phyloP scores from a whole-genome alignment of 2,797 vertebrate species.

The Cossypha dichroa region DNA sequence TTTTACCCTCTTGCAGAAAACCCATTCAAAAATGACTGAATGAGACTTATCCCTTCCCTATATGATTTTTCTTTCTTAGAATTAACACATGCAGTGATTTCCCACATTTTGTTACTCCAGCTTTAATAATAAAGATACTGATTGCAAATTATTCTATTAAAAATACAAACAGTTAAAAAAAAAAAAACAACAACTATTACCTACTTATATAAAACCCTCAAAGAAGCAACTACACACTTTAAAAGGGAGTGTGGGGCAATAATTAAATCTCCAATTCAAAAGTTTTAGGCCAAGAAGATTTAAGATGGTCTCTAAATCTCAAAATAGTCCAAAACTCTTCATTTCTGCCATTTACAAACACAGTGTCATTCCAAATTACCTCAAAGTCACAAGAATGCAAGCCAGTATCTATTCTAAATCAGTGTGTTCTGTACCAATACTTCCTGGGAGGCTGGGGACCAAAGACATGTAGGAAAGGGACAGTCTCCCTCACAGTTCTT shows the following conservation, averaged over 20 bases:
- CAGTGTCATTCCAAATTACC: background rate
- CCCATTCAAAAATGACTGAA: background rate
- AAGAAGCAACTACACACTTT: background rate
- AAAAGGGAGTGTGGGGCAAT: background rate
- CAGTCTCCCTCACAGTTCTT: background rate
- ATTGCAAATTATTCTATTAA: background rate
- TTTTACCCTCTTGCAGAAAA: background rate
- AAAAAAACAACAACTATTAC: background rate
- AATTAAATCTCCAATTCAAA: background rate
- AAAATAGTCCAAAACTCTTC: background rate
- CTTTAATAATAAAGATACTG: background rate
- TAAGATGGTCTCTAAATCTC: background rate
- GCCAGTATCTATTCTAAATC: background rate
- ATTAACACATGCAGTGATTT: background rate
- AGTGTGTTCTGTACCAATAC: background rate
- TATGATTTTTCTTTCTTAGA: background rate
- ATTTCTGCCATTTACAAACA: background rate
- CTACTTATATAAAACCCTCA: background rate
- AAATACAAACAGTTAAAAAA: background rate
- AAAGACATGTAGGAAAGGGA: background rate
- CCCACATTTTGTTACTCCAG: background rate
- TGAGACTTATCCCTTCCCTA: background rate
- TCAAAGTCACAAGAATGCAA: background rate
- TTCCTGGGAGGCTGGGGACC: background rate
- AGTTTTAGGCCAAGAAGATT: background rate